Percentiles rank a stretch among this genome's conserved stretches.
Evolutionary conservation across 30 jellyfish, hydroid and myxozoan species (phyloP).

Genomic region (Nemopilema nomurai): DNA sequence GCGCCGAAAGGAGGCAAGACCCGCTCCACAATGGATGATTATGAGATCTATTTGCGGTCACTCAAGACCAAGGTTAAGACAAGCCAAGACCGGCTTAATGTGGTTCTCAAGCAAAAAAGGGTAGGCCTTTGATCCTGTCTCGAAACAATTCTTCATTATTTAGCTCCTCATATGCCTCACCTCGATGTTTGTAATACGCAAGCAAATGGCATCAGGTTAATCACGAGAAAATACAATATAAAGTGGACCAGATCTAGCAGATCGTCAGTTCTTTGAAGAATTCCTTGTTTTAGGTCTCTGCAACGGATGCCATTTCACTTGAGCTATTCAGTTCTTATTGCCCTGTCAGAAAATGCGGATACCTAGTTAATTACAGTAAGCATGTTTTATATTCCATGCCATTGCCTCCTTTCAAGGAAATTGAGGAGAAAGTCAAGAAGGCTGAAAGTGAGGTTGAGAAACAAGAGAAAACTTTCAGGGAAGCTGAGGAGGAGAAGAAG

Average conservation of each 20-base stretch:
- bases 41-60: constrained; percentile 77
- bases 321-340: no score
- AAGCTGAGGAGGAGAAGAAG: constrained; percentile 70
- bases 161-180: no score
- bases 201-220: no score
- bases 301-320: no score
- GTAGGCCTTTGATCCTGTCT: constrained; percentile 8
- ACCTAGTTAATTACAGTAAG: no score
- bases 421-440: constrained; percentile 68
- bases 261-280: no score
- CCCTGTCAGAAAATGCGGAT: no score
- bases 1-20: constrained; percentile 65
- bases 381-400: not conserved
- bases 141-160: not conserved
- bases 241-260: no score
- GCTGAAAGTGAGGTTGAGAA: constrained; percentile 64
- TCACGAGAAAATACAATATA: no score
- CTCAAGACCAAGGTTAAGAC: constrained; percentile 74
- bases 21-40: constrained; percentile 74
- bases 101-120: constrained; percentile 61
- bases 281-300: no score
- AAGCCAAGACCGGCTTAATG: constrained; percentile 57
- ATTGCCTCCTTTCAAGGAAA: constrained; percentile 38
- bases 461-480: constrained; percentile 50
- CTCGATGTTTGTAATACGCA: no score